These are phyloP conservation scores for Metaphire vulgaris DNA, from an alignment of 1,140 invertebrate species.

Conservation along the genomic window DNA sequence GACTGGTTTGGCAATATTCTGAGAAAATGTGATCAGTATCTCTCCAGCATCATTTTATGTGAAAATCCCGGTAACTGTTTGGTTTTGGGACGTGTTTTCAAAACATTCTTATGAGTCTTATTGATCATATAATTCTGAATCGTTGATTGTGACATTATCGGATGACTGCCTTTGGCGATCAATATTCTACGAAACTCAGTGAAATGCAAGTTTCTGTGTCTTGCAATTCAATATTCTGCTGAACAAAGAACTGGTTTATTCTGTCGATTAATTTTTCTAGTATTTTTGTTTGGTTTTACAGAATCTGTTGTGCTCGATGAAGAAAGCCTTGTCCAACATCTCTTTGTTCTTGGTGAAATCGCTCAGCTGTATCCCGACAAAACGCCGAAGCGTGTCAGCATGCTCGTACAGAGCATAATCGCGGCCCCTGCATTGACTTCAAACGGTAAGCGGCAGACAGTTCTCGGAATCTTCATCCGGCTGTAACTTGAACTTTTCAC, in stretches of 20 bases:
- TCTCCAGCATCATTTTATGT: constrained; percentile 39
- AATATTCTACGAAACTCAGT: too few species aligned
- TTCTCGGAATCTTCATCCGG: too few species aligned
- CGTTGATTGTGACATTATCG: too few species aligned
- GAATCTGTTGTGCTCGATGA: constrained; percentile 36
- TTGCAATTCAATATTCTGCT: too few species aligned
- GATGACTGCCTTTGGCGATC: too few species aligned
- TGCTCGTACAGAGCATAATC: constrained; percentile 52
- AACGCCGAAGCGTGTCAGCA: constrained; percentile 48
- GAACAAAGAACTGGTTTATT: too few species aligned
- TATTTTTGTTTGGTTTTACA: too few species aligned
- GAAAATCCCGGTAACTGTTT: constrained; percentile 32
- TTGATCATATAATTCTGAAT: too few species aligned
- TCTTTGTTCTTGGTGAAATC: constrained; percentile 54
- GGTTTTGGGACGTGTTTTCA: constrained; percentile 4
- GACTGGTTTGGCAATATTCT: constrained; percentile 39
- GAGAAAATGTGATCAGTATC: constrained; percentile 38
- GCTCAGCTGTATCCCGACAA: constrained; percentile 49
- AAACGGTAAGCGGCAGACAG: too few species aligned
- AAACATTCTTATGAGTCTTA: too few species aligned
- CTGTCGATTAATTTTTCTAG: too few species aligned
- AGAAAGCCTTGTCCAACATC: constrained; percentile 42
- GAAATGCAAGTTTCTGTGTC: too few species aligned
- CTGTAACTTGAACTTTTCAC: neutral
- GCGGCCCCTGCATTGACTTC: constrained; percentile 33